Evolutionary conservation across 2,888 invertebrate species (phyloP).

Genomic region (Dryocosmus kuriphilus): DNA sequence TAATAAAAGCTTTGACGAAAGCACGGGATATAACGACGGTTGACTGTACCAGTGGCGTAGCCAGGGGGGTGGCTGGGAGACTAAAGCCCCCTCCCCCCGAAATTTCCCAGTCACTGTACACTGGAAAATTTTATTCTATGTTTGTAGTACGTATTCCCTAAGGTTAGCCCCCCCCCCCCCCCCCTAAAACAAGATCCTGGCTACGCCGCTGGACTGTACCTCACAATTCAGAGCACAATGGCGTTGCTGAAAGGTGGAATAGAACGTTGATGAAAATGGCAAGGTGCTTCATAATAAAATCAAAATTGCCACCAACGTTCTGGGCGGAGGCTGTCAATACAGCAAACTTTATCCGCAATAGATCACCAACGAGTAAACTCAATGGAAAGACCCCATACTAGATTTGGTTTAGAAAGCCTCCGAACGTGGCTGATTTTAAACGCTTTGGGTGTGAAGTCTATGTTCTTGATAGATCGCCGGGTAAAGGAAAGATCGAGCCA

Average conservation of each 20-base stretch:
- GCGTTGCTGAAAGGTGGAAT: conserved; percentile 38
- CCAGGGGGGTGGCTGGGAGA: too few species aligned
- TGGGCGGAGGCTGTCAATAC: too few species aligned
- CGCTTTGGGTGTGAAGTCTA: conserved; percentile 41
- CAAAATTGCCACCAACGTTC: conserved; percentile 29
- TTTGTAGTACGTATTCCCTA: too few species aligned
- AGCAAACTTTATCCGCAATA: conserved; percentile 40
- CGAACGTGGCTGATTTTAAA: too few species aligned
- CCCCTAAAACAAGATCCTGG: too few species aligned
- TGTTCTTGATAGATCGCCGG: conserved; percentile 17
- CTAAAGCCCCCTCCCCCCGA: too few species aligned
- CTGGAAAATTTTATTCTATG: too few species aligned
- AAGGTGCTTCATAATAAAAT: conserved; percentile 38
- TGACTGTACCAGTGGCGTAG: too few species aligned
- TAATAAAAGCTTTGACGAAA: conserved; percentile 33
- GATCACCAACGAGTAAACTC: conserved; percentile 20
- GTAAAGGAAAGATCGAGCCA: conserved; percentile 39
- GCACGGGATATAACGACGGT: conserved; percentile 30
- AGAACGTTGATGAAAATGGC: conserved; percentile 37
- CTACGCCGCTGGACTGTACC: too few species aligned
- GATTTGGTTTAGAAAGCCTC: conserved; percentile 11
- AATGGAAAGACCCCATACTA: too few species aligned
- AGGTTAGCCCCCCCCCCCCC: too few species aligned
- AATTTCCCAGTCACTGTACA: too few species aligned
- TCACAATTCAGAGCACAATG: conserved; percentile 44